Base-by-base conservation (phyloP, 2,888 invertebrate genomes). In the Drosophila nr. medialis region DNA sequence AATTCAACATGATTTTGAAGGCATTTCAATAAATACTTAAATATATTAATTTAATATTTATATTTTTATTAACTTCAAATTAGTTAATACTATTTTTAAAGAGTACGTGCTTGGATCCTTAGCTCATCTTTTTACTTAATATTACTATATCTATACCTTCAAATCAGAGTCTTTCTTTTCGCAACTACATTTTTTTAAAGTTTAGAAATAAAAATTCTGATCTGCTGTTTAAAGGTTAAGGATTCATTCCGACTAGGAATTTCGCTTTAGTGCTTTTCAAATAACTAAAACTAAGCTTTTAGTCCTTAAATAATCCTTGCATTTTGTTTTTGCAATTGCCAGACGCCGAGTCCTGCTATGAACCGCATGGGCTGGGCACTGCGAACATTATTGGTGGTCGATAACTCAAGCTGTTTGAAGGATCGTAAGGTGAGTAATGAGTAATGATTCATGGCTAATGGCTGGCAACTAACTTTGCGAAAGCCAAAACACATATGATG, bases 351-450 rank as follows among this genome's bases (percentile, higher is more conserved):
- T 87, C 94, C 95, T 80, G 94, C 94, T 85, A 95, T 96, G 93
- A 94, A 94, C 64, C 94, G 95, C 81, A 95, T 96, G 80, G 96
- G 96, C 65, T 95, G 95, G 94, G 95, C 96, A 15, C 91, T 96
- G 58, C 94, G 96, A 72, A 95, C 95, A 18, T 93, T 96, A 75
- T 94, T 96, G 70, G 93, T 96, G 78, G 94, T 95, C 89, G 94
- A 95, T 80, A 94, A 94, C 53, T 94, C 95, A 40, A 94, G 94
- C 83, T 94, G 95, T 92, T 94, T 95, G 63, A 94, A 95, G 77
- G 95, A 95, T 93, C 94, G 94, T 91, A 96, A 95, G 94, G 93
- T 93, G 85, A 86, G 72, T 54, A 34, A 65, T 49, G 30, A 30
- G 2, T 8, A 30, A 30, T 29, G n/a, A n/a, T n/a, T n/a, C n/a